Conservation (phyloP, 2,797 vertebrate genomes). For the Pogoniulus pusillus region DNA sequence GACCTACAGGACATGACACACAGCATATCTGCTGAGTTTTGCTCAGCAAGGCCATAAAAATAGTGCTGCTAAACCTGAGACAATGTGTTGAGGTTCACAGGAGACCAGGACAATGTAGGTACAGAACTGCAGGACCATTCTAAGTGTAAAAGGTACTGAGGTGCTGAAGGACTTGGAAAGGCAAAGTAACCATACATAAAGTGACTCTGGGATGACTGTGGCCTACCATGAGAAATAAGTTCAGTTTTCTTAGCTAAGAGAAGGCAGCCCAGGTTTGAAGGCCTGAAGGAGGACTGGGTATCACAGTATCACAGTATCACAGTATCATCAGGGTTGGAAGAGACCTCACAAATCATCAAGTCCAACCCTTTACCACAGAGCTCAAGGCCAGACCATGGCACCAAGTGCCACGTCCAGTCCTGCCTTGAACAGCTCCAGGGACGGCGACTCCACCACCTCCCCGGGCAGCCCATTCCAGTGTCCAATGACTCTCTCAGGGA, state of each 20-base stretch:
- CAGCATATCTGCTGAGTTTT: neutral
- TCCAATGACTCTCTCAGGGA: too few species aligned
- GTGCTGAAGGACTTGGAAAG: neutral
- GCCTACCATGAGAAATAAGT: neutral
- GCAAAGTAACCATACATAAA: neutral
- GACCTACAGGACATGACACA: neutral
- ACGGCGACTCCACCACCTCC: too few species aligned
- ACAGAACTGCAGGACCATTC: neutral
- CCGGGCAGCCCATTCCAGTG: too few species aligned
- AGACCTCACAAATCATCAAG: too few species aligned
- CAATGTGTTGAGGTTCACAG: neutral
- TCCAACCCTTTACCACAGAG: too few species aligned
- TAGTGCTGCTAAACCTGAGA: neutral
- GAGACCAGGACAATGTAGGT: neutral
- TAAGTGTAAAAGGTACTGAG: neutral
- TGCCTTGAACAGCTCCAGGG: too few species aligned
- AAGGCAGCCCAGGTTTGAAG: neutral
- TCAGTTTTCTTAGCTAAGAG: neutral
- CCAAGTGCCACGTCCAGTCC: too few species aligned
- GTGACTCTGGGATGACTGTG: neutral
- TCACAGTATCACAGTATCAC: too few species aligned
- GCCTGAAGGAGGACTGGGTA: neutral
- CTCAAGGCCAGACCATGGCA: too few species aligned
- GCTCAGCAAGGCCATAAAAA: neutral
- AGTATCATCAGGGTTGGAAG: too few species aligned